phyloP scores from a whole-genome alignment of 2,113 vertebrate species.

The Limnothrissa miodon region DNA sequence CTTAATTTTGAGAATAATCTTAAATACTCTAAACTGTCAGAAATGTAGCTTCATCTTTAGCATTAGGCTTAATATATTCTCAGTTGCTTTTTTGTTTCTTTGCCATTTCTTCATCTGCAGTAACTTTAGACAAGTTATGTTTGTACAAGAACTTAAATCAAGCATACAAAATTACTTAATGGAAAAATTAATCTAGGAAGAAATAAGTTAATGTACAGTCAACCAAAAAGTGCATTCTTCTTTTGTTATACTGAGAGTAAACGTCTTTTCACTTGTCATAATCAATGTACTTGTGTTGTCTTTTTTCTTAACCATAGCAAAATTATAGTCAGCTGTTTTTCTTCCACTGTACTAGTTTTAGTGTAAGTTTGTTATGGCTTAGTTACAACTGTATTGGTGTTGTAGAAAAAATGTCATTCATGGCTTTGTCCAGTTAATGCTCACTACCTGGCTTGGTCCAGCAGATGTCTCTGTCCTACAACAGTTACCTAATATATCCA shows the following conservation, averaged over 20 bases:
- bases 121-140: background rate
- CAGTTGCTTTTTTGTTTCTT: background rate
- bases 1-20: background rate
- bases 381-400: background rate
- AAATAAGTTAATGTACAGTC: constrained; percentile 7
- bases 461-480: constrained; percentile 1
- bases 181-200: background rate
- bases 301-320: background rate
- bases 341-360: background rate
- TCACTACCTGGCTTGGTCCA: background rate
- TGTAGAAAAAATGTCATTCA: background rate
- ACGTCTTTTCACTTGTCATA: constrained; percentile 15
- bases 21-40: background rate
- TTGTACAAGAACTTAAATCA: background rate
- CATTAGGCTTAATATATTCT: background rate
- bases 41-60: background rate
- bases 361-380: no score
- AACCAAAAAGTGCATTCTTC: constrained; percentile 15
- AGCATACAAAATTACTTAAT: background rate
- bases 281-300: background rate
- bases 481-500: background rate
- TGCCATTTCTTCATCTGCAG: background rate
- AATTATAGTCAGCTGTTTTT: background rate
- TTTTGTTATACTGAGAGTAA: constrained; percentile 12
- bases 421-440: background rate